Base-by-base conservation (phyloP, 2,797 vertebrate genomes). In the Malurus splendens region DNA sequence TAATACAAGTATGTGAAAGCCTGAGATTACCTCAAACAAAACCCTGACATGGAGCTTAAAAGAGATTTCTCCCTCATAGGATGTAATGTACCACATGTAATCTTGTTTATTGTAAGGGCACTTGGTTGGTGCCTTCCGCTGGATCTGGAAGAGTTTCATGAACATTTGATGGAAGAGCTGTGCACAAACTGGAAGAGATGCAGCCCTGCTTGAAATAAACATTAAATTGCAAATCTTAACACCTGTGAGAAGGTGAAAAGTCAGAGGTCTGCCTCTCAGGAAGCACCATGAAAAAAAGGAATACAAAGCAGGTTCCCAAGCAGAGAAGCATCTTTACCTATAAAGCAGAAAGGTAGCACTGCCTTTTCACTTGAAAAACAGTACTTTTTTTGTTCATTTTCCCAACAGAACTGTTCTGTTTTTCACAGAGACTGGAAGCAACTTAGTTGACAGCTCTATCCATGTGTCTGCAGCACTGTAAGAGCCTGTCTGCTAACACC, bases 401-500 rank as follows among this genome's bases (percentile, higher is more conserved):
- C 44, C 59, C 50, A 28, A 42, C 3, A 24, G 28, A 86, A 81
- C 23, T 61, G 23, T n/a, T n/a, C 8, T 41, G 7, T 15, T 64
- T 57, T 54, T 56, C 16, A 9, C 7, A 75, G 10, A 81, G 13
- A 23, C 36, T 68, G 28, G 32, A 72, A 72, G 14, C 39, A 72
- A 50, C 12, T 14, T 16, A 27, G 55, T 2, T 8, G 2, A 78
- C 2, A 38, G 15, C 16, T 59, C n/a, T 48, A 33, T 36, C 14
- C 5, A 15, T 2, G 1, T 28, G 23, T 28, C 33, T 67, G 59
- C 3, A 11, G 55, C 27, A 38, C 12, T 39, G 10, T 0, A 45
- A 45, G 4, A 62, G 50, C 16, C 10, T 48, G 12, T 32, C 54
- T 32, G 28, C 6, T 41, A 64, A 48, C 14, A 48, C 14, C 30